Evolutionary conservation across 2,888 invertebrate species (phyloP).

Genomic region (Amphipyra tragopoginis): DNA sequence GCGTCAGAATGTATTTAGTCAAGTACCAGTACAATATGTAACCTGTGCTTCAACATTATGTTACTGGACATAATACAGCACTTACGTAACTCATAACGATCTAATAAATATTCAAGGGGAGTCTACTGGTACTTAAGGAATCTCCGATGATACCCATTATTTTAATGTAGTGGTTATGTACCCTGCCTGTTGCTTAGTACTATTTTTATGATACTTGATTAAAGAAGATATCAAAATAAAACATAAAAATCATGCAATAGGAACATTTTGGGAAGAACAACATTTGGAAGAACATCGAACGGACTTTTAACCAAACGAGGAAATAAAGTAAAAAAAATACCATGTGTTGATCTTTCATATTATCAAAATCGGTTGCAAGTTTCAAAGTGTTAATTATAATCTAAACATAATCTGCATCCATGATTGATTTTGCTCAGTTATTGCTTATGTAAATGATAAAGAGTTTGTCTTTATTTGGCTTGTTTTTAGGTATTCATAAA

Average conservation of each 20-base stretch:
- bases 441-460: too few species aligned
- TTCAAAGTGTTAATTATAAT: too few species aligned
- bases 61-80: slow-evolving; percentile 13
- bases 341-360: too few species aligned
- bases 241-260: neutral
- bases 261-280: too few species aligned
- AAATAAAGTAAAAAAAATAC: too few species aligned
- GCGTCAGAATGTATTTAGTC: neutral
- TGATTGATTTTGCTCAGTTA: too few species aligned
- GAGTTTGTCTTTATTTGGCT: too few species aligned
- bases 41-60: slow-evolving; percentile 9
- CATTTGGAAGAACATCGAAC: too few species aligned
- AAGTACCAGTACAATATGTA: neutral
- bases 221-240: neutral
- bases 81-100: slow-evolving; percentile 29
- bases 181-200: neutral
- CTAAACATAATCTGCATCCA: too few species aligned
- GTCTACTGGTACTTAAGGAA: slow-evolving; percentile 19
- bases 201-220: neutral
- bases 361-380: too few species aligned
- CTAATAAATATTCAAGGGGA: slow-evolving; percentile 39
- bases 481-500: too few species aligned
- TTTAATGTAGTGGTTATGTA: slow-evolving; percentile 11
- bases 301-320: too few species aligned
- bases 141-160: slow-evolving; percentile 17